Evolutionary conservation across 2,113 vertebrate species (phyloP).

Genomic region (Tapirus terrestris): DNA sequence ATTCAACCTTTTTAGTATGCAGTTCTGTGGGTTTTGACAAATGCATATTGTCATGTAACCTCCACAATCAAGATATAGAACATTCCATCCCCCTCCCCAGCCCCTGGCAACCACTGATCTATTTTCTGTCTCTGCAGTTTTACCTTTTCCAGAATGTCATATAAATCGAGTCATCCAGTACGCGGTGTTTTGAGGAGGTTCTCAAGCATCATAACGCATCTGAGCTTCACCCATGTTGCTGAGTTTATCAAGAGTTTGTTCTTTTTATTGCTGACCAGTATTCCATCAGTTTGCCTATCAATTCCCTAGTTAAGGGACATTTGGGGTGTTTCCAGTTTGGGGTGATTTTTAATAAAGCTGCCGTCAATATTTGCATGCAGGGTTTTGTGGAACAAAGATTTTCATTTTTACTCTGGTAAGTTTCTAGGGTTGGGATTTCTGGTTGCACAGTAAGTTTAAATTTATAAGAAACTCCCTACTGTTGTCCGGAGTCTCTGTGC

Average conservation of each 20-base stretch:
- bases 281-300: background rate
- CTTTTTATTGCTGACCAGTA: rapidly evolving
- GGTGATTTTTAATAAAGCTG: background rate
- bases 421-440: too few species aligned
- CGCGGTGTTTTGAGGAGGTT: background rate
- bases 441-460: rapidly evolving
- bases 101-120: background rate
- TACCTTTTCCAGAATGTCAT: background rate
- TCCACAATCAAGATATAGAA: background rate
- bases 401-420: background rate
- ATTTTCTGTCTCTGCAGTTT: background rate
- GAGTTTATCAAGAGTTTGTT: background rate
- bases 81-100: rapidly evolving
- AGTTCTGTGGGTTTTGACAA: background rate
- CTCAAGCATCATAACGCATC: rapidly evolving
- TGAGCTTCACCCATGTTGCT: rapidly evolving
- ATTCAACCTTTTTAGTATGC: background rate
- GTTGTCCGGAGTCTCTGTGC: rapidly evolving
- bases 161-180: rapidly evolving
- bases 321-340: too few species aligned
- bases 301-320: background rate
- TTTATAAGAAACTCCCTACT: rapidly evolving
- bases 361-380: background rate
- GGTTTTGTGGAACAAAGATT: background rate
- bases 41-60: rapidly evolving